Evolutionary conservation across 2,888 invertebrate genomes (phyloP), one percentile per base, ranked within the genome.

Genomic region (Drosophila prolongata): DNA sequence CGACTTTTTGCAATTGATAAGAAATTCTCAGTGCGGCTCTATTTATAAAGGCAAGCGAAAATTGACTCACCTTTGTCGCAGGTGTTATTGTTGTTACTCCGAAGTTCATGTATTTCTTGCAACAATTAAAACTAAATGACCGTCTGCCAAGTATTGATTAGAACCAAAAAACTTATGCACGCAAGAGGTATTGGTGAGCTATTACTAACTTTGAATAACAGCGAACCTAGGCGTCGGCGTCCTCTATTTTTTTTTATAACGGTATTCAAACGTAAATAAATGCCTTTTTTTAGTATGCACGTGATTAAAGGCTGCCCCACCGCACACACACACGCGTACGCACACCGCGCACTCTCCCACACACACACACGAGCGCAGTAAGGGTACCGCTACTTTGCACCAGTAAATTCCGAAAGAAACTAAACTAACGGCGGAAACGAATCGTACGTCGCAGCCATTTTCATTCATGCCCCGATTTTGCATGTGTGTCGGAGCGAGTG

Each of bases 351-450:
- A 46, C 65, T 54, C 62, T 55, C 75, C 62, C 54, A 30, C 50
- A 30, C 37, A 55, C 49, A 50, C 61, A 49, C 56, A 53, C 16
- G 49, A 49, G 76, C 49, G 78, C 69, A 76, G 55, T 69, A 69
- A 65, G n/a, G 16, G 52, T 56, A 49, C 54, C 50, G 65, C 83
- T 75, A 82, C 88, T 82, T 79, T 65, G 72, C 88, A 79, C 77
- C 59, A 86, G 86, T 77, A 88, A 88, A 83, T 82, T 71, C 80
- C 73, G 73, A 83, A 67, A 69, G 65, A 80, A 78, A 82, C 87
- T 82, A 80, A 87, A 64, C 59, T 35, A 49, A 47, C 47, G 34
- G 14, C 30, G 34, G 50, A 75, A 85, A 55, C 37, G 44, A 50
- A 75, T 44, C 55, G 44, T 71, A 35, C 24, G 77, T 54, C 85